Evolutionary conservation across 2,888 invertebrate species (phyloP).

Genomic region (Exephanes ischioxanthus): DNA sequence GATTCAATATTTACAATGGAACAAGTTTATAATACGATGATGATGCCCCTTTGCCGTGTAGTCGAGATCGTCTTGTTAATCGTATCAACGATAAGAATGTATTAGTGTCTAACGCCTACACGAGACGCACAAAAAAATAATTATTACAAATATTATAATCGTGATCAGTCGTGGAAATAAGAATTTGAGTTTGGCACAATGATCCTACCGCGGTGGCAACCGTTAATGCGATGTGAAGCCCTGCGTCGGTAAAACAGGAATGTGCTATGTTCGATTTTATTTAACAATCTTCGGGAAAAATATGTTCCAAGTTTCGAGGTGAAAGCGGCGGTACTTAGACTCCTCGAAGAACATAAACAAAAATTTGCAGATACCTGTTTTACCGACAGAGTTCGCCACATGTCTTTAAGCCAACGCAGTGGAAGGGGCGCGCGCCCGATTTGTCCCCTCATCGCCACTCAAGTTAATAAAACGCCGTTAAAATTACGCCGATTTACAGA

Average conservation of each 20-base stretch:
- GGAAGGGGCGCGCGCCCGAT: not conserved
- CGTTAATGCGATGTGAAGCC: not conserved
- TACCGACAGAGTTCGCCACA: not conserved
- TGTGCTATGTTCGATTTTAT: not conserved
- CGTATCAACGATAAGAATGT: conserved; percentile 15
- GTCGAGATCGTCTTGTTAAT: conserved; percentile 36
- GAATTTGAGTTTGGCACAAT: conserved; percentile 25
- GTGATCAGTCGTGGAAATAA: not conserved
- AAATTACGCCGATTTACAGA: conserved; percentile 14
- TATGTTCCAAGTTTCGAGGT: too few relatives aligned
- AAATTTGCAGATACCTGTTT: too few relatives aligned
- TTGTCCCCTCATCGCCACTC: conserved; percentile 4
- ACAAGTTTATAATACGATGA: conserved; percentile 23
- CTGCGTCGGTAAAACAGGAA: not conserved
- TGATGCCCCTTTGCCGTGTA: conserved; percentile 23
- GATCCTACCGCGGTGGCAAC: not conserved
- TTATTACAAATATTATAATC: not conserved
- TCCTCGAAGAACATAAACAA: too few relatives aligned
- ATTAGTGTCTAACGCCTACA: conserved; percentile 18
- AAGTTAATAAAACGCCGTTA: conserved; percentile 1
- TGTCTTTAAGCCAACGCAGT: not conserved
- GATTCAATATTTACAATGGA: conserved; percentile 58
- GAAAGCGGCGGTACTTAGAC: too few relatives aligned
- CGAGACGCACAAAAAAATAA: conserved; percentile 7
- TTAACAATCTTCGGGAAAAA: too few relatives aligned